Evolutionary conservation across 2,797 vertebrate species (phyloP).

Genomic region (Parotocinclus haroldoi): DNA sequence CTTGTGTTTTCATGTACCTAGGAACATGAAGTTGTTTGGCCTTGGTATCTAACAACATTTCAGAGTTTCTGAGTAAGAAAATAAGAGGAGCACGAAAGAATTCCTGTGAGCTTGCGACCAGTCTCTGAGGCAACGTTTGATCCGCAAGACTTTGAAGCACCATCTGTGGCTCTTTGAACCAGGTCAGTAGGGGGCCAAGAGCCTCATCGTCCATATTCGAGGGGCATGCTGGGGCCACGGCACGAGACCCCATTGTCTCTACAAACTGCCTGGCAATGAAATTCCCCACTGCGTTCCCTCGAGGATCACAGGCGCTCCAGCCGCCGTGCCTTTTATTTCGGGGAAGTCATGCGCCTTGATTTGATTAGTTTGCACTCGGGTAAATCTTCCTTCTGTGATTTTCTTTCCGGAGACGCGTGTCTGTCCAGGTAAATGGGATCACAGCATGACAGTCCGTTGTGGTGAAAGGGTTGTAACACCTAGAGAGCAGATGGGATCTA

Average conservation of each 20-base stretch:
- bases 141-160: conserved; percentile 30
- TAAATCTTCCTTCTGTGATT: conserved; percentile 36
- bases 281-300: conserved; percentile 37
- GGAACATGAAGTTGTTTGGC: conserved; percentile 1
- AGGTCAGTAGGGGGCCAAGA: conserved; percentile 26
- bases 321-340: conserved; percentile 41
- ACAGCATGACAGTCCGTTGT: conserved; percentile 24
- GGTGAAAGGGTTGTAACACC: conserved; percentile 16
- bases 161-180: conserved; percentile 37
- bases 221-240: conserved; percentile 28
- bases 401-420: conserved; percentile 27
- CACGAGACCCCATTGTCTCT: conserved; percentile 39
- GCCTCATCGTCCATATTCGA: conserved; percentile 31
- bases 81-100: conserved; percentile 13
- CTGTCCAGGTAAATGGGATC: conserved; percentile 43
- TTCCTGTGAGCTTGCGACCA: conserved; percentile 23
- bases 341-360: conserved; percentile 44
- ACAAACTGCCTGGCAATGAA: conserved; percentile 29
- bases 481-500: conserved; percentile 15
- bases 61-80: conserved; percentile 5
- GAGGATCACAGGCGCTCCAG: conserved; percentile 34
- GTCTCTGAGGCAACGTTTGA: conserved; percentile 34
- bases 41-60: conserved; percentile 26
- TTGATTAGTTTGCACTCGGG: conserved; percentile 38
- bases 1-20: too few relatives aligned